phyloP scores from a whole-genome alignment of 2,113 vertebrate genomes.

The Lophius piscatorius region DNA sequence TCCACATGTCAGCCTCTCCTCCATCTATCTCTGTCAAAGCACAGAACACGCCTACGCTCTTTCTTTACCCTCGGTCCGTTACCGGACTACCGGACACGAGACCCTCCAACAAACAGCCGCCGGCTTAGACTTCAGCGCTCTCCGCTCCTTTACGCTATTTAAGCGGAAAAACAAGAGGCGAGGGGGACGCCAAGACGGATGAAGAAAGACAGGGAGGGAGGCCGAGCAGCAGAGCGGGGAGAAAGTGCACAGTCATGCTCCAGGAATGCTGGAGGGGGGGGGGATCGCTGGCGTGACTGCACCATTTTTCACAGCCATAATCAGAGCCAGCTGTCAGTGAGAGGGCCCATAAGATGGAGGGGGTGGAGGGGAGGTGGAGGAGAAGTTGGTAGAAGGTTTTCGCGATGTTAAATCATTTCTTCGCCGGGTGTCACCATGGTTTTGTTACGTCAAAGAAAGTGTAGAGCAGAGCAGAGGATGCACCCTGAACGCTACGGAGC shows the following conservation, averaged over 20 bases:
- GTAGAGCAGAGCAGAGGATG: too few relatives aligned
- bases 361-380: conserved; percentile 7
- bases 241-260: conserved; percentile 84
- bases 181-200: conserved; percentile 35
- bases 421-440: conserved; percentile 1
- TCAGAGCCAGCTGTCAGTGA: conserved; percentile 86
- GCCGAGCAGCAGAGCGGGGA: conserved; percentile 56
- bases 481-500: too few relatives aligned
- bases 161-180: conserved; percentile 45
- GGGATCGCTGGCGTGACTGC: conserved; percentile 79
- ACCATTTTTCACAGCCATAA: conserved; percentile 84
- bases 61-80: neutral
- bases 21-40: conserved; percentile 42
- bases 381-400: conserved; percentile 18
- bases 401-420: conserved; percentile 34
- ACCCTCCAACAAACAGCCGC: conserved; percentile 45
- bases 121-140: conserved; percentile 43
- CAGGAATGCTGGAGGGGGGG: conserved; percentile 81
- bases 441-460: conserved; percentile 10
- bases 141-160: conserved; percentile 20
- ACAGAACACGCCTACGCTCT: conserved; percentile 12
- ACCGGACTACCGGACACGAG: conserved; percentile 28
- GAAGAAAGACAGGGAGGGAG: conserved; percentile 61
- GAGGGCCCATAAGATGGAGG: conserved; percentile 63
- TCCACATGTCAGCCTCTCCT: conserved; percentile 41